Evolutionary conservation across 1,140 invertebrate genomes (phyloP).

Genomic region (Thrips palmi): DNA sequence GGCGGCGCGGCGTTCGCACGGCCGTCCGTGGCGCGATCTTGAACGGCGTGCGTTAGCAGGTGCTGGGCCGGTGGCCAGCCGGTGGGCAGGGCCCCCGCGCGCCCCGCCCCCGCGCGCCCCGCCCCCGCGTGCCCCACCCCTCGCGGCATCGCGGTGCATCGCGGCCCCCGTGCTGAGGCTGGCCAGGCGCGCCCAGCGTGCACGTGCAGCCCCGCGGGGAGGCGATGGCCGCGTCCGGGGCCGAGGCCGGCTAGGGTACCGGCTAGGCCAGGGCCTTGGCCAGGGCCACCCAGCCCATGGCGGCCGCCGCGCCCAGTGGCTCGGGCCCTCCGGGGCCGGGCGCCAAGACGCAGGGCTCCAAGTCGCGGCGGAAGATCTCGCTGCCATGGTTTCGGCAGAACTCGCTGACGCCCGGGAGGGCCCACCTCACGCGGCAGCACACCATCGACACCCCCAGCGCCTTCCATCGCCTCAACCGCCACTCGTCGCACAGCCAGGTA

Average conservation of each 20-base stretch:
- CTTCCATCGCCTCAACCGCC: constrained; percentile 44
- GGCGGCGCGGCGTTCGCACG: too few species aligned
- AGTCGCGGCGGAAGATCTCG: constrained; percentile 65
- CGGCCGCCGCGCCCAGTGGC: not conserved
- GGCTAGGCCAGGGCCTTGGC: constrained; percentile 9
- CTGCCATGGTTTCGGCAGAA: constrained; percentile 72
- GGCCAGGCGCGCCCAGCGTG: too few species aligned
- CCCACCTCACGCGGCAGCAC: constrained; percentile 56
- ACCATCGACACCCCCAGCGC: constrained; percentile 77
- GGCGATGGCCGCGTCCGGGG: not conserved
- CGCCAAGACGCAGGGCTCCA: too few species aligned
- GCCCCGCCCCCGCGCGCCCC: too few species aligned
- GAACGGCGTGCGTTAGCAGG: too few species aligned
- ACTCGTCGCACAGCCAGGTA: constrained; percentile 29
- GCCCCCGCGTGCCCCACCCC: too few species aligned
- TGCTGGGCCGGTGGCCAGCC: too few species aligned
- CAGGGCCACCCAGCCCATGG: constrained; percentile 9
- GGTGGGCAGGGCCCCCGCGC: too few species aligned
- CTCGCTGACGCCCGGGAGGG: constrained; percentile 46
- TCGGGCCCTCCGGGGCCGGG: constrained; percentile 30
- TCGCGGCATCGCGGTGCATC: too few species aligned
- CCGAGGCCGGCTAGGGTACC: not conserved
- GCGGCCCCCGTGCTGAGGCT: too few species aligned
- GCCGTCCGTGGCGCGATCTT: too few species aligned
- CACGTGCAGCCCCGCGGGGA: too few species aligned